Conservation (phyloP, 1,140 invertebrate genomes). For the Drosophila murphyi region DNA sequence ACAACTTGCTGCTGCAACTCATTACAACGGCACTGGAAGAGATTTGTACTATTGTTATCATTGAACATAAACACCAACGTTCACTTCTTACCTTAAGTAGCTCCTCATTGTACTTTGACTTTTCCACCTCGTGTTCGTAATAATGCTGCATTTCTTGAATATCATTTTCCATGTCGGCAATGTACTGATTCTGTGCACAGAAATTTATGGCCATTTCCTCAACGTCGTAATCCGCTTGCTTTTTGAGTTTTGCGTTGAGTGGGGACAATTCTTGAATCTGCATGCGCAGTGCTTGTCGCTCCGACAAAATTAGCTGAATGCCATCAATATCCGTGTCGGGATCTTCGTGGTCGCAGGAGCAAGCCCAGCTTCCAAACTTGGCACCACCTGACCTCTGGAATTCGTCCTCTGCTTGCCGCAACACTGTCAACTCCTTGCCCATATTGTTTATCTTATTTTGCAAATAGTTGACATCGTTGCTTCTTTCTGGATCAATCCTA, state of each 20-base stretch:
- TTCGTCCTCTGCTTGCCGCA: constrained; percentile 68
- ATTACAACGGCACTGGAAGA: constrained; percentile 59
- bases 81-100: constrained; percentile 50
- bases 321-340: constrained; percentile 51
- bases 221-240: constrained; percentile 31
- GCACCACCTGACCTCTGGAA: constrained; percentile 16
- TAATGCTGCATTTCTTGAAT: constrained; percentile 73
- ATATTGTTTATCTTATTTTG: constrained; percentile 65
- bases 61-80: background rate
- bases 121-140: constrained; percentile 67
- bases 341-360: background rate
- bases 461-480: constrained; percentile 64
- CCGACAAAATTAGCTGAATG: constrained; percentile 61
- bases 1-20: constrained; percentile 64
- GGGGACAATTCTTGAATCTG: constrained; percentile 28
- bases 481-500: constrained; percentile 61
- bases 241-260: constrained; percentile 9
- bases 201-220: constrained; percentile 24
- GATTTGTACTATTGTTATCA: background rate
- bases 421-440: constrained; percentile 60
- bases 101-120: constrained; percentile 61
- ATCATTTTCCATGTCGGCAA: constrained; percentile 62
- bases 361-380: background rate
- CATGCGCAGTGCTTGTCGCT: constrained; percentile 66
- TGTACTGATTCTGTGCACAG: constrained; percentile 44